Evolutionary conservation across 2,888 invertebrate species (phyloP).

Genomic region (Eilema griseolum): DNA sequence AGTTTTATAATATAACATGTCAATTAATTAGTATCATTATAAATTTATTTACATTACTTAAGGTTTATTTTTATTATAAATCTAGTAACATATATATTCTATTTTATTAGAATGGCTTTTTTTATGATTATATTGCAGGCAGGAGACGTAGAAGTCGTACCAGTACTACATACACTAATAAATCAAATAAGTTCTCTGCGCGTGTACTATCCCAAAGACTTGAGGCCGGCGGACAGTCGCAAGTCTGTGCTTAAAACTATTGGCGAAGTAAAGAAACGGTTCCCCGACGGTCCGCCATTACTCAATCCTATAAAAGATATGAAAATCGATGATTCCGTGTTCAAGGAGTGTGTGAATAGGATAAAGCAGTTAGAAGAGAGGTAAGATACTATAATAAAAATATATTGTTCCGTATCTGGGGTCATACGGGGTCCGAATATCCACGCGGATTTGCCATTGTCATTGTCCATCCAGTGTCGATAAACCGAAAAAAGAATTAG

Average conservation of each 20-base stretch:
- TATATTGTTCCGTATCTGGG: too few relatives aligned
- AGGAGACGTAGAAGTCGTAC: slow-evolving; percentile 96
- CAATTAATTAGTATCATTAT: too few relatives aligned
- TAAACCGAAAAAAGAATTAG: too few relatives aligned
- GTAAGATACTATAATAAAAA: slow-evolving; percentile 57
- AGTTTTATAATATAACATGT: too few relatives aligned
- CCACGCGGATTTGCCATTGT: too few relatives aligned
- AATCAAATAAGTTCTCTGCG: slow-evolving; percentile 96
- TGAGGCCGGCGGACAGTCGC: slow-evolving; percentile 94
- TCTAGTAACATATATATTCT: too few relatives aligned
- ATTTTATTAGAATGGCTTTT: too few relatives aligned
- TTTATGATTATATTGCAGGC: slow-evolving; percentile 68
- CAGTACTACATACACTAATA: slow-evolving; percentile 93
- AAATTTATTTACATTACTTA: too few relatives aligned
- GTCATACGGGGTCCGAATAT: too few relatives aligned
- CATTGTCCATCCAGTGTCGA: too few relatives aligned
- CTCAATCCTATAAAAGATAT: slow-evolving; percentile 98
- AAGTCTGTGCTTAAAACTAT: slow-evolving; percentile 95
- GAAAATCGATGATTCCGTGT: slow-evolving; percentile 95
- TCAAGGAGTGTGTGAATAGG: slow-evolving; percentile 93
- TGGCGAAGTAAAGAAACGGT: slow-evolving; percentile 95
- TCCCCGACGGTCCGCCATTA: slow-evolving; percentile 94
- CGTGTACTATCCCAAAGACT: slow-evolving; percentile 96
- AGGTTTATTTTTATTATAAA: too few relatives aligned
- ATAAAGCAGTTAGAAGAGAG: slow-evolving; percentile 94